Evolutionary conservation across 2,888 invertebrate genomes (phyloP).

Genomic region (Mantis religiosa): DNA sequence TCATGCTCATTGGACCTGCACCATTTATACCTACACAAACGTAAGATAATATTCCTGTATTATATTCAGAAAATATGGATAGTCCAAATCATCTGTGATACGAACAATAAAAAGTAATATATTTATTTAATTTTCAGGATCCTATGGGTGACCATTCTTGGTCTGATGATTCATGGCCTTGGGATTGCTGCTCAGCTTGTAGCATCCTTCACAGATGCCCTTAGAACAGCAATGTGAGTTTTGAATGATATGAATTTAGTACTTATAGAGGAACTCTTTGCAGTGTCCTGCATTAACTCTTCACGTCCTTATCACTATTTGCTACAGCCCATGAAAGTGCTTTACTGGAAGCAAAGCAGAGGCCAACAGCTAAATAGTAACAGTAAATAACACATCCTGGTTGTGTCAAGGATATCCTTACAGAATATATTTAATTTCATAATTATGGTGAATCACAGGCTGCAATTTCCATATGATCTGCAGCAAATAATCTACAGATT

Average conservation of each 20-base stretch:
- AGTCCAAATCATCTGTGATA: background rate
- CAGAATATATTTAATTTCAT: too few species aligned
- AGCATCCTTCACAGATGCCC: slow-evolving; percentile 79
- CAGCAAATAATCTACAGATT: too few species aligned
- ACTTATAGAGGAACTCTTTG: too few species aligned
- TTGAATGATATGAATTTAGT: background rate
- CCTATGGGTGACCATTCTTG: slow-evolving; percentile 63
- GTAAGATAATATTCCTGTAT: slow-evolving; percentile 41
- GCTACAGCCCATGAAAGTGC: too few species aligned
- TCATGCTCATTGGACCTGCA: slow-evolving; percentile 74
- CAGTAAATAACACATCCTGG: too few species aligned
- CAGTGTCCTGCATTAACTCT: too few species aligned
- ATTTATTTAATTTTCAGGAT: slow-evolving; percentile 47
- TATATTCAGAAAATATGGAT: background rate
- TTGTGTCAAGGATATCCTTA: too few species aligned
- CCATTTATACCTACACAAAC: slow-evolving; percentile 65
- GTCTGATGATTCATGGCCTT: slow-evolving; percentile 73
- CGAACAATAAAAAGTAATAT: background rate
- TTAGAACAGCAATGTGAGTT: slow-evolving; percentile 75
- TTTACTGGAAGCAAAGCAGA: too few species aligned
- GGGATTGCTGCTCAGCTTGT: slow-evolving; percentile 82
- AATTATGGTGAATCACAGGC: too few species aligned
- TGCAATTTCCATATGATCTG: too few species aligned
- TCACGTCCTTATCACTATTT: too few species aligned
- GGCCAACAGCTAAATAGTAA: too few species aligned